These are phyloP conservation scores for Oncorhynchus tshawytscha DNA, from an alignment of 2,113 vertebrate species.

Conservation along the genomic window DNA sequence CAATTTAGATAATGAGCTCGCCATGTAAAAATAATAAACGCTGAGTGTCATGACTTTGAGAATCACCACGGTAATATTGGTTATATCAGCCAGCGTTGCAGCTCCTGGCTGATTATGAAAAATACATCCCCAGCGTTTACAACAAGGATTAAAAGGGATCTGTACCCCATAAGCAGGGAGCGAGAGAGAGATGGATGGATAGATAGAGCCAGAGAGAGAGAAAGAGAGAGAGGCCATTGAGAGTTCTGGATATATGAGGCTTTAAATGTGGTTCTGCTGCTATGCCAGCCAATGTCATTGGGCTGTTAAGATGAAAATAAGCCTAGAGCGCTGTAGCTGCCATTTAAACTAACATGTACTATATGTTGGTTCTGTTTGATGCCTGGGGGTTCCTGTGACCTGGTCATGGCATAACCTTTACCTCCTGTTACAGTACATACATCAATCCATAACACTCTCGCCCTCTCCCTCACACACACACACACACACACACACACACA, in stretches of 20 bases:
- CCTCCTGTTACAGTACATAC: slow-evolving; percentile 49
- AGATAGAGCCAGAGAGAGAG: not conserved
- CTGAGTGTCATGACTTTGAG: not conserved
- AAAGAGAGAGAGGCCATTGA: not conserved
- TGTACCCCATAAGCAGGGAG: not conserved
- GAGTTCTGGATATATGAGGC: slow-evolving; percentile 45
- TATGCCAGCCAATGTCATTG: slow-evolving; percentile 19
- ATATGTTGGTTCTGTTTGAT: slow-evolving; percentile 24
- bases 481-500: too few relatives aligned
- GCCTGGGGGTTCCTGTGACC: slow-evolving; percentile 53
- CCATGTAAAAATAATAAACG: not conserved
- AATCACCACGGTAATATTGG: not conserved
- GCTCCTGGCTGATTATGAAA: slow-evolving; percentile 15
- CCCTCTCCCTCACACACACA: not conserved
- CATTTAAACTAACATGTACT: slow-evolving; percentile 37
- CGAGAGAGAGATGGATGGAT: not conserved
- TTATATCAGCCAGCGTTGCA: not conserved
- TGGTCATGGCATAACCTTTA: slow-evolving; percentile 57
- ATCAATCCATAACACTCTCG: slow-evolving; percentile 12
- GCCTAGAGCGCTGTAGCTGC: slow-evolving; percentile 2
- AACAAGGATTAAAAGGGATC: not conserved
- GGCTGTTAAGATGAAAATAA: slow-evolving; percentile 16
- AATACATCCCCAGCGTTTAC: not conserved
- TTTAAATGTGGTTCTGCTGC: slow-evolving; percentile 54
- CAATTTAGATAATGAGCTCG: slow-evolving; percentile 55